Percentiles rank a stretch among this genome's conserved stretches.
These are phyloP conservation scores for Trachelus troglodyta DNA, from an alignment of 2,888 invertebrate genomes.

Conservation along the genomic window DNA sequence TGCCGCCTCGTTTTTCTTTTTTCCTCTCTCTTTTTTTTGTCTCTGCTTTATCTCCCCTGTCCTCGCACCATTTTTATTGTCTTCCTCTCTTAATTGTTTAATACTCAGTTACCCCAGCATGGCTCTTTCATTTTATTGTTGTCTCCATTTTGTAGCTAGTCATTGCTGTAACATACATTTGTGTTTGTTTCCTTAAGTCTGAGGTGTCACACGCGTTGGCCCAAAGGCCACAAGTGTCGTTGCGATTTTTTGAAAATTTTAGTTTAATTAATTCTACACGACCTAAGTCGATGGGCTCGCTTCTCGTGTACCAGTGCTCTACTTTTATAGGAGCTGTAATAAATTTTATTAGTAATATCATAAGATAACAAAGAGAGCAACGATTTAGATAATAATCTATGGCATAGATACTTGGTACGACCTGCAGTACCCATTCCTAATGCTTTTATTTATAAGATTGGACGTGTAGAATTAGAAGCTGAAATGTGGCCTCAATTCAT, in stretches of 20 bases:
- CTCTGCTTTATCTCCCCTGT: slow-evolving; percentile 32
- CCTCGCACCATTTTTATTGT: slow-evolving; percentile 15
- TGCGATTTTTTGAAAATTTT: not conserved
- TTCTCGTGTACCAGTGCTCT: not conserved
- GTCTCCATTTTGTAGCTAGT: slow-evolving; percentile 3
- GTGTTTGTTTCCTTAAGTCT: not conserved
- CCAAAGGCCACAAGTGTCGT: not conserved
- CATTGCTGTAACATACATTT: not conserved
- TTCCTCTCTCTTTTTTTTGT: slow-evolving; percentile 37
- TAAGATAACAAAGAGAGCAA: not conserved
- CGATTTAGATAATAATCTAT: not conserved
- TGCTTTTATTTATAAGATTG: not conserved
- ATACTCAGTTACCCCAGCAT: not conserved
- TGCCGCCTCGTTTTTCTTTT: slow-evolving; percentile 31
- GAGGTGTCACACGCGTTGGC: not conserved
- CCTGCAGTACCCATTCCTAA: not conserved
- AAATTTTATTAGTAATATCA: not conserved
- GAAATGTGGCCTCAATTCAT: too few relatives aligned
- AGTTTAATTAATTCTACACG: not conserved
- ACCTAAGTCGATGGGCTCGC: not conserved
- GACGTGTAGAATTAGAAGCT: not conserved
- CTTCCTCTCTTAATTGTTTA: not conserved
- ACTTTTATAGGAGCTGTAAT: not conserved
- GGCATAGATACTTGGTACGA: not conserved
- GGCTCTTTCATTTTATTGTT: slow-evolving; percentile 1